Conservation (phyloP, 2,888 invertebrate genomes). For the Eristalinus aeneus region DNA sequence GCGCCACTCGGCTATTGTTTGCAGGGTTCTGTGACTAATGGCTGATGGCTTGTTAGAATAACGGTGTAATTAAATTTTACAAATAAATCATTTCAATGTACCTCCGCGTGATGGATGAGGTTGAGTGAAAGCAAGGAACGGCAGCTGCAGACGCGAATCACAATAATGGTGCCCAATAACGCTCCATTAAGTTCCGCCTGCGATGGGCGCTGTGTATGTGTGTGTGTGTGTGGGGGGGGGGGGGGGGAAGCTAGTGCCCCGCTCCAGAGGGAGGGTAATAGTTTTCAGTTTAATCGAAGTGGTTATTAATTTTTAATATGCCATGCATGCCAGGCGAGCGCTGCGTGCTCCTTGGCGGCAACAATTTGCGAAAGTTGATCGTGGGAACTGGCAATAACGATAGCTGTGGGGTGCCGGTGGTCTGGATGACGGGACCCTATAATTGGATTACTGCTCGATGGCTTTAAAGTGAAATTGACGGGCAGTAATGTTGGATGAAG, state of each 20-base stretch:
- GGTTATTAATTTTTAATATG: slow-evolving; percentile 54
- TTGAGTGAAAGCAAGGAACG: background rate
- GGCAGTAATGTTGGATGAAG: slow-evolving; percentile 4
- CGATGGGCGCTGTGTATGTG: too few species aligned
- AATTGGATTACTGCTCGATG: background rate
- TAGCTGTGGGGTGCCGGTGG: background rate
- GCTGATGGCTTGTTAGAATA: slow-evolving; percentile 29
- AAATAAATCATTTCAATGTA: slow-evolving; percentile 48
- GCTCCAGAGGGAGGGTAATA: background rate
- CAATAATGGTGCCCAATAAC: slow-evolving; percentile 14
- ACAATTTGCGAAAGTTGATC: background rate
- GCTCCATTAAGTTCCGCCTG: slow-evolving; percentile 11
- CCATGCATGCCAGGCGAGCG: background rate
- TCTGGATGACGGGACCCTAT: background rate
- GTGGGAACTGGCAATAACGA: background rate
- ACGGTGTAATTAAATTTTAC: slow-evolving; percentile 55
- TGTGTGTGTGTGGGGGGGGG: too few species aligned
- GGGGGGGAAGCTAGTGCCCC: too few species aligned
- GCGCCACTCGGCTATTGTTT: slow-evolving; percentile 24
- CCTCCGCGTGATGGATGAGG: slow-evolving; percentile 17
- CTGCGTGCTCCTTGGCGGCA: background rate
- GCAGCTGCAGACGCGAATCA: background rate
- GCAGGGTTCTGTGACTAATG: slow-evolving; percentile 43
- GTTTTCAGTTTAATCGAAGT: slow-evolving; percentile 23
- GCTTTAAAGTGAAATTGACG: slow-evolving; percentile 4